A percentile compares a stretch with the other conserved stretches of the same genome.
phyloP scores from a whole-genome alignment of 2,113 vertebrate species.

The Tapirus terrestris region DNA sequence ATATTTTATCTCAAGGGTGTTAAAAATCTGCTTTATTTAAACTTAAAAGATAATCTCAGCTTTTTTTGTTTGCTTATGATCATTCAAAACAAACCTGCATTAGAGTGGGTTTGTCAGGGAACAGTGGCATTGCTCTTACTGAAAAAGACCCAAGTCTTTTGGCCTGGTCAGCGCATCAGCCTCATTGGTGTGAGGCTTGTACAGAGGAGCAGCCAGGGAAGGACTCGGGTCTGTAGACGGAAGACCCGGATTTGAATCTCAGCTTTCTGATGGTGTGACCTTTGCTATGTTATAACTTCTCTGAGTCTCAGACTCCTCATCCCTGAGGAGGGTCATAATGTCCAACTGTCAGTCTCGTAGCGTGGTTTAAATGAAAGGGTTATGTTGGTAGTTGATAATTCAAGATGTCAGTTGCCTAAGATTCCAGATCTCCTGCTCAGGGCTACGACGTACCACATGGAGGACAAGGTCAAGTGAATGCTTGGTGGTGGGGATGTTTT shows the following conservation, averaged over 20 bases:
- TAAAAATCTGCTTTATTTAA: constrained; percentile 38
- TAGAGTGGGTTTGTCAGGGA: not conserved
- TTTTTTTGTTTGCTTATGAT: not conserved
- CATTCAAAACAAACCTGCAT: constrained; percentile 25
- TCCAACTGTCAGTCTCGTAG: not conserved
- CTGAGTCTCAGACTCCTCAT: not conserved
- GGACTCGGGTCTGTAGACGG: not conserved
- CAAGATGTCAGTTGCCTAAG: not conserved
- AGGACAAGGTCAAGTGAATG: not conserved
- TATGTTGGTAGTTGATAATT: not conserved
- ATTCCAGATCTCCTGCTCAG: not conserved
- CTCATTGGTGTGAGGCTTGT: not conserved
- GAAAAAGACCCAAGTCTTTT: not conserved
- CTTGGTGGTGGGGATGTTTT: not conserved
- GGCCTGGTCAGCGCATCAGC: not conserved
- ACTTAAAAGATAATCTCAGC: not conserved
- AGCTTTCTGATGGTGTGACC: not conserved
- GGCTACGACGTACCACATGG: not conserved
- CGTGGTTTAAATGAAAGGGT: not conserved
- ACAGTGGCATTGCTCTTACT: not conserved
- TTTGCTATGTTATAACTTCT: not conserved
- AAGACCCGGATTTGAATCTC: not conserved
- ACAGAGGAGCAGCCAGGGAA: not conserved
- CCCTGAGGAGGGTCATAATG: not conserved
- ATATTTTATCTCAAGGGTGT: constrained; percentile 12